phyloP scores from a whole-genome alignment of 2,113 vertebrate genomes.

The Cairina moschata region DNA sequence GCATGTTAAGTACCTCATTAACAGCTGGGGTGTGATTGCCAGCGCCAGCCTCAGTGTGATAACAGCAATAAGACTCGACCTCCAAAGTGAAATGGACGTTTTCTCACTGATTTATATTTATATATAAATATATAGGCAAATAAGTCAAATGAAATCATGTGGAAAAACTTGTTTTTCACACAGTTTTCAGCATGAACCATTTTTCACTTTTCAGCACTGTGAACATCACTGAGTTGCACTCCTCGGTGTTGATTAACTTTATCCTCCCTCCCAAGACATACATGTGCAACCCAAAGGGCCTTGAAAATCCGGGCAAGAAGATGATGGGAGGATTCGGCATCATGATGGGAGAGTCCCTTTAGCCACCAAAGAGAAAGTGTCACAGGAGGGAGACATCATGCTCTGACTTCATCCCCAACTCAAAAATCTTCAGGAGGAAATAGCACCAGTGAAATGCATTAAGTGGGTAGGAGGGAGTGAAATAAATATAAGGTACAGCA shows the following conservation, averaged over 20 bases:
- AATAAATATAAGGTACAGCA: rapidly evolving
- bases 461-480: not conserved
- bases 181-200: not conserved
- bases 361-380: not conserved
- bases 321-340: not conserved
- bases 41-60: not conserved
- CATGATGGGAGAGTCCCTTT: not conserved
- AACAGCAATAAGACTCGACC: not conserved
- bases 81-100: not conserved
- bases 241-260: not conserved
- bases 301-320: not conserved
- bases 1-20: slow-evolving; percentile 1
- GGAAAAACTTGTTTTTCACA: not conserved
- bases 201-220: not conserved
- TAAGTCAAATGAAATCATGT: not conserved
- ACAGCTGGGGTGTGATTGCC: not conserved
- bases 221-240: not conserved
- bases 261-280: not conserved
- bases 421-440: not conserved
- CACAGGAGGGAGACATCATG: rapidly evolving
- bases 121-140: not conserved
- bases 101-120: not conserved
- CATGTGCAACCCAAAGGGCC: not conserved
- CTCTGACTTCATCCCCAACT: not conserved
- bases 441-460: not conserved